Evolutionary conservation across 1,140 invertebrate species (phyloP), one percentile per base, ranked within the genome.

Genomic region (Ceratosolen solmsi): DNA sequence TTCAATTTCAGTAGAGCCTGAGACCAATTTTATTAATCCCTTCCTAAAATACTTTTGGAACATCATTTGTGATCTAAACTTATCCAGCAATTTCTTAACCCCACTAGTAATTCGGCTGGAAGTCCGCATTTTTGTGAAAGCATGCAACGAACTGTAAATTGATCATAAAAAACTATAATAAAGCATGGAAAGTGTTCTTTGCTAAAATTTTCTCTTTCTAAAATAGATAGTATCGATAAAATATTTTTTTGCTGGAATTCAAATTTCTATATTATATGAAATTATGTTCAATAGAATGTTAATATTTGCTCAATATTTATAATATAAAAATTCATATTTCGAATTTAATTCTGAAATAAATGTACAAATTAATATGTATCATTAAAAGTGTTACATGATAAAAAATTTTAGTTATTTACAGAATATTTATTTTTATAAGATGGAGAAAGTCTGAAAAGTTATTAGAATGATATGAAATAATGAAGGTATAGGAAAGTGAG

Each of bases 21-120:
- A 5, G n/a, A 72, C 51, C 27, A 51, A 51, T 72, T 65, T 51
- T 30, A 51, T 30, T 25, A 51, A 30, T 1, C 46, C 13, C 25
- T 54, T 58, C 8, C 58, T 49, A 74, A 58, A 74, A 38, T 74
- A 74, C 5, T 56, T 74, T 74, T 58, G 5, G 72, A 51, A 13
- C 51, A 54, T 68, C 80, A 56, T 76, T 11, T 41, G 63, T 63
- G 73, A 56, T 71, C 73, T 72, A 72, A 78, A 71, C 79, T 84
- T 70, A 68, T 84, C 77, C 74, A 84, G 82, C 86, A 84, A 85
- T 86, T 84, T 86, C 84, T 80, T 82, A 80, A 79, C 68, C 79
- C 72, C 79, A 49, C 63, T 71, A 77, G 72, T 76, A 71, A 70
- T 58, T 84, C 75, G 76, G 71, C 71, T 82, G 76, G 65, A 86